A percentile compares a stretch with the other conserved stretches of the same genome.
These are phyloP conservation scores for Hydrozoanthus tunicans DNA, from an alignment of 64 coral and sea anemone genomes.

Conservation along the genomic window DNA sequence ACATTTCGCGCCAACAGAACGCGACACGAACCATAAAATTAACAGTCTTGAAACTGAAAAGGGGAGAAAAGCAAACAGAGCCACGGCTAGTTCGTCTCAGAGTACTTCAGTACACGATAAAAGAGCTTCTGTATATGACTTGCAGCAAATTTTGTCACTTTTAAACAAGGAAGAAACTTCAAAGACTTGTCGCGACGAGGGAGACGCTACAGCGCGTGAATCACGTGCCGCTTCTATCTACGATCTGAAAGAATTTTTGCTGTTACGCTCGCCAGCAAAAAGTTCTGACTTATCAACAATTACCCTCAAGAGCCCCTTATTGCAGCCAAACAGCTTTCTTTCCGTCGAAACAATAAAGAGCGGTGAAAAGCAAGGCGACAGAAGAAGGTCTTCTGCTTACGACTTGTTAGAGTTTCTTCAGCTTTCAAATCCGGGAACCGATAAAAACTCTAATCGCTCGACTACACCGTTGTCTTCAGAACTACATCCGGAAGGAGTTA, in stretches of 20 bases:
- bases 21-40: neutral
- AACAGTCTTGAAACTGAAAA: slow-evolving; percentile 11
- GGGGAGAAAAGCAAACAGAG: neutral
- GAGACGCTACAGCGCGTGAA: neutral
- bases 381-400: slow-evolving; percentile 67
- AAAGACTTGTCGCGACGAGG: neutral
- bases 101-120: slow-evolving; percentile 17
- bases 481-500: neutral
- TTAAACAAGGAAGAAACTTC: slow-evolving; percentile 62
- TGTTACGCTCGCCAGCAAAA: slow-evolving; percentile 19
- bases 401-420: slow-evolving; percentile 63
- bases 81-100: neutral
- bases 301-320: neutral
- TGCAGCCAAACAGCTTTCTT: slow-evolving; percentile 3
- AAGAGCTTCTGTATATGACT: slow-evolving; percentile 70
- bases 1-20: neutral
- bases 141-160: slow-evolving; percentile 77
- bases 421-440: neutral
- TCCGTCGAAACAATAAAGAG: neutral
- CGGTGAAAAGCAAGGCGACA: neutral
- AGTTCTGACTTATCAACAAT: neutral
- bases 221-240: slow-evolving; percentile 64
- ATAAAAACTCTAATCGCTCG: neutral
- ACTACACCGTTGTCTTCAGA: neutral
- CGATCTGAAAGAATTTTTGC: slow-evolving; percentile 78